Conservation (phyloP, 2,888 invertebrate genomes). For the Liodrosophila aerea region DNA sequence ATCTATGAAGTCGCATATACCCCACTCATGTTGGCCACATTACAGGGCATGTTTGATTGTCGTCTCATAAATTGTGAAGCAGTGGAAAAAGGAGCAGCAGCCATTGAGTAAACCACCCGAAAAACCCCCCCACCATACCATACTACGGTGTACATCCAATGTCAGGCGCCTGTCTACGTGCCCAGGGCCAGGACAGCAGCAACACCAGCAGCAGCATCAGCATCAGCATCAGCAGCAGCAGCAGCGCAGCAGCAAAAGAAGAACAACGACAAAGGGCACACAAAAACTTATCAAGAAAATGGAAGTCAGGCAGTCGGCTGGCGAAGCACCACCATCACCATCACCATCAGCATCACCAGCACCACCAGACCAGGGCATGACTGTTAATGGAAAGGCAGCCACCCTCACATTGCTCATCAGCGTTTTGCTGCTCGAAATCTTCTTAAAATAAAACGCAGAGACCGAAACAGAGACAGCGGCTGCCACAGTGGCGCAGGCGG, state of each 20-base stretch:
- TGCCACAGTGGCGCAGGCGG: too few species aligned
- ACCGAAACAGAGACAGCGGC: conserved; percentile 21
- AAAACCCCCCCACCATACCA: not conserved
- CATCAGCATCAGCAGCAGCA: not conserved
- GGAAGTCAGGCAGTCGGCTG: conserved; percentile 57
- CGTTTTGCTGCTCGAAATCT: conserved; percentile 57
- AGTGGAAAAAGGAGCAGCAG: conserved; percentile 41
- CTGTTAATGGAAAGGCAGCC: conserved; percentile 15
- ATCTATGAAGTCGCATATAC: conserved; percentile 2
- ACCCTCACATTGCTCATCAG: conserved; percentile 64
- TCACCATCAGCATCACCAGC: conserved; percentile 34
- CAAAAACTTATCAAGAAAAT: conserved; percentile 72
- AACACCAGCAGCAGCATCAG: too few species aligned
- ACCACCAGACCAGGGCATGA: conserved; percentile 1
- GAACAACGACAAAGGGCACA: conserved; percentile 65
- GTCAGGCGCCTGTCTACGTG: conserved; percentile 61
- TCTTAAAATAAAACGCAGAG: conserved; percentile 71
- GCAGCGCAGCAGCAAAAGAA: not conserved
- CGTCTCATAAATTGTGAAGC: conserved; percentile 46
- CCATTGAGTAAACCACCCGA: conserved; percentile 35
- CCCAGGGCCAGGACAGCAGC: conserved; percentile 24
- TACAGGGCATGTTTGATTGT: conserved; percentile 23
- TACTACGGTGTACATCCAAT: conserved; percentile 30
- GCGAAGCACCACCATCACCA: conserved; percentile 10
- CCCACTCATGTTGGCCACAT: conserved; percentile 3